A percentile compares a stretch with the other conserved stretches of the same genome.
Conservation (phyloP, 2,113 vertebrate genomes). For the Hassar affinis region DNA sequence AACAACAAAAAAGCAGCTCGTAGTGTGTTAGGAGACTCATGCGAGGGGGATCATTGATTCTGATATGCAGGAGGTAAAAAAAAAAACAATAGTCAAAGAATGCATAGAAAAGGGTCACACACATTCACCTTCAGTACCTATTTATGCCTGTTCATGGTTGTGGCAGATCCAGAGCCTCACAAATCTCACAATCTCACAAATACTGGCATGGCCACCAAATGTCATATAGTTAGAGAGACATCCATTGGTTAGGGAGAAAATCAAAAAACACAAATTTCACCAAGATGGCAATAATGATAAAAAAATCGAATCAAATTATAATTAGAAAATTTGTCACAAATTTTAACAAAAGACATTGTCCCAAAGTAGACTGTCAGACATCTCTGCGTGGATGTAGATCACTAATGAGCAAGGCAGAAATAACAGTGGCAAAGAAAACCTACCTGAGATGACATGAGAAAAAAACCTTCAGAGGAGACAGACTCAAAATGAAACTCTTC, state of each 20-base stretch:
- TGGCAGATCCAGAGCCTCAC: neutral
- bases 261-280: neutral
- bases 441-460: neutral
- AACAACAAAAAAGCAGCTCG: neutral
- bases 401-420: conserved; percentile 5
- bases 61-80: neutral
- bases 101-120: neutral
- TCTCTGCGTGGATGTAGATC: neutral
- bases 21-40: neutral
- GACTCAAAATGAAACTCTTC: neutral
- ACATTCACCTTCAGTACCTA: neutral
- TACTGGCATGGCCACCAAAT: neutral
- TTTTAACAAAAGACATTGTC: neutral
- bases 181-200: neutral
- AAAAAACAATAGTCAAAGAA: neutral
- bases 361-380: neutral
- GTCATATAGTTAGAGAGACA: neutral
- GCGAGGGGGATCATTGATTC: neutral
- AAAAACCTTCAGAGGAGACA: neutral
- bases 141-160: neutral
- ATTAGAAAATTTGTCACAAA: neutral
- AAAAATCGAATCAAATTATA: too few relatives aligned
- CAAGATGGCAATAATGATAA: neutral
- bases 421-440: neutral
- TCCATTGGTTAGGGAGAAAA: neutral